These are phyloP conservation scores for Acrocephalus kingi DNA, from an alignment of 2,113 vertebrate genomes.

Conservation along the genomic window DNA sequence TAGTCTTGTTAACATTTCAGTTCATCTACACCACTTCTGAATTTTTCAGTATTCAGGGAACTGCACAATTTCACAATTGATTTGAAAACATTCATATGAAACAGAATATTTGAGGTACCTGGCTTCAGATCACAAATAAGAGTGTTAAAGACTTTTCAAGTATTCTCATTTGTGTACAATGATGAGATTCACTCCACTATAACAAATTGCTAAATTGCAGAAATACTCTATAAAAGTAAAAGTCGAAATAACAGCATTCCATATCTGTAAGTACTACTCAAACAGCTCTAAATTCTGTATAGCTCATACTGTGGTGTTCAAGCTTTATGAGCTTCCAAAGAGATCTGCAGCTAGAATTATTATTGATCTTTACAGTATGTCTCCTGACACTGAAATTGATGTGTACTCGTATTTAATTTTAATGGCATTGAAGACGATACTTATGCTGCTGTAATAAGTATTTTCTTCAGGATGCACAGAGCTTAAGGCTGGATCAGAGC, in stretches of 20 bases:
- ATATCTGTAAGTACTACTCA: neutral
- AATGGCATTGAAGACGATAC: slow-evolving; percentile 10
- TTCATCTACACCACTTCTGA: neutral
- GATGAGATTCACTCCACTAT: neutral
- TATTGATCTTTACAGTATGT: slow-evolving; percentile 31
- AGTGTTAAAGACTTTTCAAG: neutral
- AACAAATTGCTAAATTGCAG: neutral
- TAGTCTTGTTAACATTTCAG: neutral
- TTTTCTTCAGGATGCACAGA: neutral
- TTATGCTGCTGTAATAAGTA: neutral
- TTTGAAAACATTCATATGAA: neutral
- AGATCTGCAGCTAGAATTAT: slow-evolving; percentile 40
- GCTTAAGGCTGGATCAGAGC: neutral
- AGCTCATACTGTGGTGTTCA: neutral
- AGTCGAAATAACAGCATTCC: neutral
- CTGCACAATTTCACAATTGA: neutral
- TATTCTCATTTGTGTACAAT: neutral
- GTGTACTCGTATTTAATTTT: slow-evolving; percentile 41
- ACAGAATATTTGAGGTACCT: neutral
- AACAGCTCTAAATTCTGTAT: neutral
- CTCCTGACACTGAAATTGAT: slow-evolving; percentile 41
- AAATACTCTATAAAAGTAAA: neutral
- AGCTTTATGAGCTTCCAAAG: slow-evolving; percentile 27
- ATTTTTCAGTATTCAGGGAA: neutral
- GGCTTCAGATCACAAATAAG: neutral